phyloP scores from a whole-genome alignment of 2,113 vertebrate genomes.

The Oxyruncus cristatus region DNA sequence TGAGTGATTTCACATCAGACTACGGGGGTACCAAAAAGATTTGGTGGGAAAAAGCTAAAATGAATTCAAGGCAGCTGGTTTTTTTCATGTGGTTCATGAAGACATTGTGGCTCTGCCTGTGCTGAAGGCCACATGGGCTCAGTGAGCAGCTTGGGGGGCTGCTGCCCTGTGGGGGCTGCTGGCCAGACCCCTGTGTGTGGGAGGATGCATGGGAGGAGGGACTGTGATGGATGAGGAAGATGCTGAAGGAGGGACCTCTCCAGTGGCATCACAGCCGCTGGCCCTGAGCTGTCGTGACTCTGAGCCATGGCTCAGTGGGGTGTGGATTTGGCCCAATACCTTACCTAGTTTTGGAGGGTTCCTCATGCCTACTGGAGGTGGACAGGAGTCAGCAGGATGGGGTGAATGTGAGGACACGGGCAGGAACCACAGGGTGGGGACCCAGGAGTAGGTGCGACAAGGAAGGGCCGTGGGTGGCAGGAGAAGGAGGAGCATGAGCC shows the following conservation, averaged over 20 bases:
- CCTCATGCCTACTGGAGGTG: background rate
- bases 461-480: background rate
- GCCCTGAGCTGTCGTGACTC: rapidly evolving
- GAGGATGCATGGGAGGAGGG: background rate
- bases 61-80: background rate
- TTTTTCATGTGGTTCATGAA: rapidly evolving
- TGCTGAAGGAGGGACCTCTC: rapidly evolving
- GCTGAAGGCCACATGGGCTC: background rate
- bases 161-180: background rate
- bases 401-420: background rate
- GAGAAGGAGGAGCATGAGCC: background rate
- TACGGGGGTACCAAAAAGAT: background rate
- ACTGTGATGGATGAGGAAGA: too few species aligned
- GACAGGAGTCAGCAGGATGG: rapidly evolving
- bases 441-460: background rate
- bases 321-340: rapidly evolving
- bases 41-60: background rate
- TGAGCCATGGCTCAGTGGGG: rapidly evolving
- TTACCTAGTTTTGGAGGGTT: background rate
- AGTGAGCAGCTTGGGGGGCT: background rate
- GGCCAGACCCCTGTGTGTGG: rapidly evolving
- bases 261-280: rapidly evolving
- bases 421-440: background rate
- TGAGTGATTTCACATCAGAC: background rate
- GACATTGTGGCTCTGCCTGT: background rate